These are phyloP conservation scores for Nerophis ophidion DNA, from an alignment of 2,113 vertebrate genomes.

Conservation along the genomic window DNA sequence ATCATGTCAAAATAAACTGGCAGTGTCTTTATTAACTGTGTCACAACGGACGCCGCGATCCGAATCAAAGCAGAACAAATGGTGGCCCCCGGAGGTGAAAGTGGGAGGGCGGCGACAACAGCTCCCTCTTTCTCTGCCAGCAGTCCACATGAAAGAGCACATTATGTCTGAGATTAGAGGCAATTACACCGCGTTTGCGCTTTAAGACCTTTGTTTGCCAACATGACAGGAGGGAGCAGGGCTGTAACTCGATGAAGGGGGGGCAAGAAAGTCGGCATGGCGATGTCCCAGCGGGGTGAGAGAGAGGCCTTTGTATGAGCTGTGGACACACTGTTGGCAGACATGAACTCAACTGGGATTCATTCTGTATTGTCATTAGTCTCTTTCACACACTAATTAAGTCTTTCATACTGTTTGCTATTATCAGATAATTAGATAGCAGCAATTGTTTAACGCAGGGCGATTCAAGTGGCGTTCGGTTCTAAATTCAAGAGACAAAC, in stretches of 20 bases:
- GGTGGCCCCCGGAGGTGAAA: slow-evolving; percentile 40
- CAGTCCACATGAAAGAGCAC: slow-evolving; percentile 64
- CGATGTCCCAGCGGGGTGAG: slow-evolving; percentile 32
- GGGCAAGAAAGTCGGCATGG: slow-evolving; percentile 49
- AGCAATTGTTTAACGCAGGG: no score
- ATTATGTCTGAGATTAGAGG: slow-evolving; percentile 73
- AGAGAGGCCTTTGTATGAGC: slow-evolving; percentile 40
- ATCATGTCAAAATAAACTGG: neutral
- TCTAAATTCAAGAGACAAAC: no score
- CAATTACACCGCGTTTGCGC: slow-evolving; percentile 70
- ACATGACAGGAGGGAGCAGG: slow-evolving; percentile 72
- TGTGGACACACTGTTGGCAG: slow-evolving; percentile 17
- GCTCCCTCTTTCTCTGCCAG: slow-evolving; percentile 52
- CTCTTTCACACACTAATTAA: no score
- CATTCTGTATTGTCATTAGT: neutral
- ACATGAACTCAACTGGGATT: slow-evolving; percentile 26
- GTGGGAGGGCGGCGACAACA: slow-evolving; percentile 50
- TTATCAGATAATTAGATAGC: no score
- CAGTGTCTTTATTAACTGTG: neutral
- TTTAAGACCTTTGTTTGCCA: slow-evolving; percentile 76
- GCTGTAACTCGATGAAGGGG: slow-evolving; percentile 71
- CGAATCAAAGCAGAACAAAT: slow-evolving; percentile 27
- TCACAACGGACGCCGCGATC: slow-evolving; percentile 10
- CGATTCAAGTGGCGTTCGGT: no score
- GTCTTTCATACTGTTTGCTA: no score